Evolutionary conservation across 2,888 invertebrate species (phyloP), one percentile per base, ranked within the genome.

Genomic region (Lithophane ornitopus): DNA sequence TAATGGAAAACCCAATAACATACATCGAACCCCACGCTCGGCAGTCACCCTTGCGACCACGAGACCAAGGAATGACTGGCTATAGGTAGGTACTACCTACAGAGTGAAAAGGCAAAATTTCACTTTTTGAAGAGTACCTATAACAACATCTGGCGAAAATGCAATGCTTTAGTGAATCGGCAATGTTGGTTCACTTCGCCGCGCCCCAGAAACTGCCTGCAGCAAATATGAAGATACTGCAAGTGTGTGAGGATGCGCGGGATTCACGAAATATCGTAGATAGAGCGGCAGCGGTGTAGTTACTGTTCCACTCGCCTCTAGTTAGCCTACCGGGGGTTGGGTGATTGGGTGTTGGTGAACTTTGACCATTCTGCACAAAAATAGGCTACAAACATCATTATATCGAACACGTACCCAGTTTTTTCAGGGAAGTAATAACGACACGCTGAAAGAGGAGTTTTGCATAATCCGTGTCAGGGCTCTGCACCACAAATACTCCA

Each of bases 401-500:
- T 46, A 11, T 14, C 28, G 26, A 68, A n/a, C 16, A 56, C 8
- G 56, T 8, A 39, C 26, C 8, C n/a, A 28, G 4, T 34, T 62
- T 72, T 74, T 63, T 28, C 11, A 56, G 49, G n/a, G 2, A 73
- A 44, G 22, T 14, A 28, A 63, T 26, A 56, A 63, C 62, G 16
- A 44, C 26, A 39, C 28, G 12, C 14, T 34, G n/a, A 65, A 76
- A 58, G 22, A 26, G 11, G 49, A 49, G 49, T 82, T 69, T 70
- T 69, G 63, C 69, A 76, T 72, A 74, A 77, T 49, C 82, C 19
- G 14, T 70, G 70, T n/a, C 63, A 77, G 69, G 58, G 68, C 58
- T 76, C 52, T 65, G 39, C 52, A 62, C 68, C 66, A 76, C 63
- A 70, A 65, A 75, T 74, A 78, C 77, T 68, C 82, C 76, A 77